These are phyloP conservation scores for Drosophila seguyi DNA, from an alignment of 1,140 invertebrate genomes.

Conservation along the genomic window DNA sequence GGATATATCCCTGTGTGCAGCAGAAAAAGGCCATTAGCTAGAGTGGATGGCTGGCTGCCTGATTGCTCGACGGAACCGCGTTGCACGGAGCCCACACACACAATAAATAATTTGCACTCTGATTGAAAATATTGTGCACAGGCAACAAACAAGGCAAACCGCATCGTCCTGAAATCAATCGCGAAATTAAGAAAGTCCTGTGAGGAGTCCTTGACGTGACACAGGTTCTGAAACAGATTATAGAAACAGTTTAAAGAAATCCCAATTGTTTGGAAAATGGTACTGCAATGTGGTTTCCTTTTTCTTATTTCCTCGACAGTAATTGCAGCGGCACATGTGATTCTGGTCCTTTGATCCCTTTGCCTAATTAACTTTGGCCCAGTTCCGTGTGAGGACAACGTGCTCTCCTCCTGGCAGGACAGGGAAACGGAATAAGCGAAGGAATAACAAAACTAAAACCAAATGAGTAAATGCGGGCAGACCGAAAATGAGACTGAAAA, in stretches of 20 bases:
- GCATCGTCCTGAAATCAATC: neutral
- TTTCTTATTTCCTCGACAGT: neutral
- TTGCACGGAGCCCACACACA: slow-evolving; percentile 12
- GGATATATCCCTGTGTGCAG: slow-evolving; percentile 14
- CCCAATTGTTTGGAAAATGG: slow-evolving; percentile 4
- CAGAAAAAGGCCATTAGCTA: slow-evolving; percentile 48
- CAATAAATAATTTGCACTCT: slow-evolving; percentile 33
- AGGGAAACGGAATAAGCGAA: slow-evolving; percentile 32
- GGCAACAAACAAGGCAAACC: neutral
- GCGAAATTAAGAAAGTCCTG: neutral
- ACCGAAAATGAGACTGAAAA: slow-evolving; percentile 10
- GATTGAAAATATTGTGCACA: slow-evolving; percentile 32
- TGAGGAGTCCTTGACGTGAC: neutral
- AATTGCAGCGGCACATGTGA: slow-evolving; percentile 25
- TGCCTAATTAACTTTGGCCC: slow-evolving; percentile 43
- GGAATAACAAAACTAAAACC: slow-evolving; percentile 45
- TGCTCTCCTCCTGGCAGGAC: slow-evolving; percentile 22
- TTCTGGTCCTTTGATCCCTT: neutral
- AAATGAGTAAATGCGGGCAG: slow-evolving; percentile 39
- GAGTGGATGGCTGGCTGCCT: slow-evolving; percentile 32
- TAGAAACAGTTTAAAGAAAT: neutral
- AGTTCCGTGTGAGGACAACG: slow-evolving; percentile 23
- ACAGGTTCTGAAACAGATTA: too few relatives aligned
- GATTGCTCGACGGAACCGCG: slow-evolving; percentile 28
- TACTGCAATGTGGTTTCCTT: neutral